These are phyloP conservation scores for Prunella himalayana DNA, from an alignment of 2,113 vertebrate genomes.

Conservation along the genomic window DNA sequence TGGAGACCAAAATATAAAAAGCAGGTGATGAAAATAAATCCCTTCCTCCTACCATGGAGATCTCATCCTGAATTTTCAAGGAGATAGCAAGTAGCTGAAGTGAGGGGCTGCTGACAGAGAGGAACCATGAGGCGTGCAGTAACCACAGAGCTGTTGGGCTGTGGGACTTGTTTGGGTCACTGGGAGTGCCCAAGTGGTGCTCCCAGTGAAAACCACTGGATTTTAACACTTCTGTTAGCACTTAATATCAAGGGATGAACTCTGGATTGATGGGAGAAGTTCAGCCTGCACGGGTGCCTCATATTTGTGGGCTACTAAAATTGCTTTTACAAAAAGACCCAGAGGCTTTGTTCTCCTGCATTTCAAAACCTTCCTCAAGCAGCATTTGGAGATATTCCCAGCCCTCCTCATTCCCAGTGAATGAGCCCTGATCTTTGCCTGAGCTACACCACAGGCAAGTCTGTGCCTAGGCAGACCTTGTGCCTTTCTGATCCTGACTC, in stretches of 20 bases:
- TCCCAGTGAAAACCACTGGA: not conserved
- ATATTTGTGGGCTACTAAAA: not conserved
- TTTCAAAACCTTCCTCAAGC: not conserved
- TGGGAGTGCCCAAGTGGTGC: rapidly evolving
- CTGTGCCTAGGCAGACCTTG: not conserved
- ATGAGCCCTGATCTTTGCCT: not conserved
- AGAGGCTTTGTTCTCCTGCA: rapidly evolving
- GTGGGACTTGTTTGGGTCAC: rapidly evolving
- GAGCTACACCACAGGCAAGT: not conserved
- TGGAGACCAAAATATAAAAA: not conserved
- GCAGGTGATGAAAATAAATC: not conserved
- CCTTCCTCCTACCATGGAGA: not conserved
- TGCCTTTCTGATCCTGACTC: not conserved
- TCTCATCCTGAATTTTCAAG: not conserved
- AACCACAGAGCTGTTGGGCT: not conserved
- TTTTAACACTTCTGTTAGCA: not conserved
- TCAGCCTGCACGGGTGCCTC: not conserved
- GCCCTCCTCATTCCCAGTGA: not conserved
- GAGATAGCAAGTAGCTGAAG: not conserved
- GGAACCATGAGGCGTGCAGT: not conserved
- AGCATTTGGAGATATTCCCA: not conserved
- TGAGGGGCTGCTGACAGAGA: not conserved
- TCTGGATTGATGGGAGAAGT: not conserved
- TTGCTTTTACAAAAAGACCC: not conserved
- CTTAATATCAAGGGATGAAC: not conserved